Base-by-base conservation (phyloP, 2,888 invertebrate species). In the Anorthoa munda region DNA sequence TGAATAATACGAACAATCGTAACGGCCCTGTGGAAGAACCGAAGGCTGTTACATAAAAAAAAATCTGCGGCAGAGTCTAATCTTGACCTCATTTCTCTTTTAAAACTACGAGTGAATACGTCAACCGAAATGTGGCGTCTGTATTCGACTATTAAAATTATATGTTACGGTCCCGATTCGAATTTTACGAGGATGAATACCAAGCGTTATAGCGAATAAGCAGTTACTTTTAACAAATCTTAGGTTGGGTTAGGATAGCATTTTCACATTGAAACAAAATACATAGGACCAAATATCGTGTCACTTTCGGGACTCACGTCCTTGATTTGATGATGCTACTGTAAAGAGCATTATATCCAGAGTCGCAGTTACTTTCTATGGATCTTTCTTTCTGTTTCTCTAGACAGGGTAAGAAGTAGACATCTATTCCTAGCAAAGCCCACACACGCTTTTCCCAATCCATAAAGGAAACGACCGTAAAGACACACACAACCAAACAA, bases 41-140 rank as follows among this genome's bases (percentile, higher is more conserved):
- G 81, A 79, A 82, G 75, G 82, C 89, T 89, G 87, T 82, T 83
- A 93, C 91, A 92, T 90, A 93, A 88, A 88, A 88, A 88, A 88
- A 66, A 55, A 61, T 68, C 67, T 65, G 45, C 81, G 83, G 84
- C 84, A 83, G 79, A 89, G 87, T 86, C 87, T 89, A 91, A 88
- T 91, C 94, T 94, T 94, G 94, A 93, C 94, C 95, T 87, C 89
- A 91, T 93, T 95, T 94, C 89, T 91, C 81, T 92, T 93, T 75
- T 92, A 90, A 87, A 90, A 90, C 81, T 83, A 82, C 87, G 86
- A 89, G 86, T 85, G 87, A 90, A 87, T 86, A 81, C 86, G 82
- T 86, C 85, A 79, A 78, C 68, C 69, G 81, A 78, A 83, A 81
- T 81, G 56, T 81, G 64, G 74, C 71, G 75, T 70, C 73, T 82